phyloP scores from a whole-genome alignment of 2,888 invertebrate genomes.

The Autographa gamma region DNA sequence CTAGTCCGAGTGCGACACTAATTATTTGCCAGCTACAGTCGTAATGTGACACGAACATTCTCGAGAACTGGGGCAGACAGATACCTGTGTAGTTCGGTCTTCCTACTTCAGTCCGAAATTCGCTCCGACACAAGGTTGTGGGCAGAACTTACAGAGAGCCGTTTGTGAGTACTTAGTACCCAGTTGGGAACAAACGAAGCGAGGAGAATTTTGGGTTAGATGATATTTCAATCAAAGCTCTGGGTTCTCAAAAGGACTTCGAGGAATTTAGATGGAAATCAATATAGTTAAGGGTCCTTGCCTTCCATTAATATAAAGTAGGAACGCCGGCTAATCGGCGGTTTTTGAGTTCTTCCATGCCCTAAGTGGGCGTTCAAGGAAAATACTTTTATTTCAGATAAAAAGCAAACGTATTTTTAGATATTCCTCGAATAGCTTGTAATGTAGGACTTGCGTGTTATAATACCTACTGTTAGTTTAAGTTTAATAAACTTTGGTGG shows the following conservation, averaged over 20 bases:
- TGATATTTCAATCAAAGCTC: constrained; percentile 4
- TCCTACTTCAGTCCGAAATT: background rate
- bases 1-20: constrained; percentile 4
- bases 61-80: constrained; percentile 4
- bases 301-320: constrained; percentile 4
- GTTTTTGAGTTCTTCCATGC: constrained; percentile 1
- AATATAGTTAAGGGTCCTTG: background rate
- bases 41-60: constrained; percentile 1
- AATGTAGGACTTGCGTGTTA: too few species aligned
- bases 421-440: too few species aligned
- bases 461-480: too few species aligned
- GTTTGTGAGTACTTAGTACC: background rate
- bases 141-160: background rate
- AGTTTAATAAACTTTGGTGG: too few species aligned
- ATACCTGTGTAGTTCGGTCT: constrained; percentile 1
- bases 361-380: background rate
- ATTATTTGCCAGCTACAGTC: constrained; percentile 4
- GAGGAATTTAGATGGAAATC: constrained; percentile 3
- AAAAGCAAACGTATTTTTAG: too few species aligned
- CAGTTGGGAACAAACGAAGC: background rate
- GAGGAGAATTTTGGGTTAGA: constrained; percentile 1
- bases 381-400: background rate
- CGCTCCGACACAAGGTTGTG: constrained; percentile 1
- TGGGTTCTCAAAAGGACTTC: background rate
- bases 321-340: background rate